Conservation (phyloP, 2,888 invertebrate genomes). For the Dasysyrphus albostriatus region DNA sequence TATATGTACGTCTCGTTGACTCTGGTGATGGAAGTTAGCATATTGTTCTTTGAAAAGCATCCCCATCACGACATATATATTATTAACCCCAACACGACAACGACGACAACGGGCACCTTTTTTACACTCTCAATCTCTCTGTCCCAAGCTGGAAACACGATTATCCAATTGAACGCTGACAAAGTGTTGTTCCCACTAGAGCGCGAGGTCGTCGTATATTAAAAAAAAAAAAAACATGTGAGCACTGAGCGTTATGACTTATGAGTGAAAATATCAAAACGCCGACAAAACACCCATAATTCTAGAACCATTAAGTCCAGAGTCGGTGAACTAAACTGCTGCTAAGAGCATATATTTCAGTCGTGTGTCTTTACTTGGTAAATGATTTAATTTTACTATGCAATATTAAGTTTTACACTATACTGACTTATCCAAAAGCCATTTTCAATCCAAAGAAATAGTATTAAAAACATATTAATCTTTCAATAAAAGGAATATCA, state of each 20-base stretch:
- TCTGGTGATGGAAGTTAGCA: not conserved
- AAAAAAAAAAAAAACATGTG: slow-evolving; percentile 39
- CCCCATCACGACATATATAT: slow-evolving; percentile 17
- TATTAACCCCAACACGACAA: slow-evolving; percentile 18
- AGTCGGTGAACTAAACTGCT: slow-evolving; percentile 13
- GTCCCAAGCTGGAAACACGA: slow-evolving; percentile 66
- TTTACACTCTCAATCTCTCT: slow-evolving; percentile 43
- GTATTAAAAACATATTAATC: no score
- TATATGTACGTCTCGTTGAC: not conserved
- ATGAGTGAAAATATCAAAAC: slow-evolving; percentile 37
- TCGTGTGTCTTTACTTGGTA: slow-evolving; percentile 63
- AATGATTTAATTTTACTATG: no score
- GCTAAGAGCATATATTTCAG: slow-evolving; percentile 35
- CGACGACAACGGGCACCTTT: slow-evolving; percentile 38
- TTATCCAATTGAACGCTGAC: slow-evolving; percentile 76
- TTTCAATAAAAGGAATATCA: no score
- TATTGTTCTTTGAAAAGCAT: slow-evolving; percentile 15
- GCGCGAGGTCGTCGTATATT: slow-evolving; percentile 56
- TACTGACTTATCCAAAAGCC: no score
- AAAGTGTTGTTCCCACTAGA: slow-evolving; percentile 70
- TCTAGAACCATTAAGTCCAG: slow-evolving; percentile 13
- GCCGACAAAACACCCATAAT: slow-evolving; percentile 61
- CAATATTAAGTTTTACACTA: no score
- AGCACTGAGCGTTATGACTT: slow-evolving; percentile 43
- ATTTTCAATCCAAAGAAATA: no score